Conservation (phyloP, 1,140 invertebrate species). For the Drosophila busckii region DNA sequence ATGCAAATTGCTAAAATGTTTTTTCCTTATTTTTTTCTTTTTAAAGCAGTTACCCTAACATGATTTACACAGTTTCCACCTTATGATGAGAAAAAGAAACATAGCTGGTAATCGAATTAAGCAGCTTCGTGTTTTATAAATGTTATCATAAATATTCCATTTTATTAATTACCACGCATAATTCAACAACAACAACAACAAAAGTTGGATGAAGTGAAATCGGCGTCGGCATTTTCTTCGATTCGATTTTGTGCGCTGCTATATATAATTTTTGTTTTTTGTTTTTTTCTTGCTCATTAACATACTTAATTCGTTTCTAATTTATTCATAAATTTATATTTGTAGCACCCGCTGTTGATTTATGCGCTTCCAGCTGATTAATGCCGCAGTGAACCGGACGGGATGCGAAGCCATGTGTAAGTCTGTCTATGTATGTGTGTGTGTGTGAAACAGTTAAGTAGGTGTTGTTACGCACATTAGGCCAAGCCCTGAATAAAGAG, state of each 20-base stretch:
- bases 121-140: constrained; percentile 76
- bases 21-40: constrained; percentile 19
- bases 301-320: constrained; percentile 77
- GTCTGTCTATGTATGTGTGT: not conserved
- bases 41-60: constrained; percentile 40
- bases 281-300: constrained; percentile 47
- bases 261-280: constrained; percentile 23
- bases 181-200: constrained; percentile 41
- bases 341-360: constrained; percentile 68
- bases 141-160: constrained; percentile 77
- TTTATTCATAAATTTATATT: constrained; percentile 77
- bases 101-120: constrained; percentile 73
- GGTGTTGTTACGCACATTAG: constrained; percentile 73
- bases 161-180: constrained; percentile 76
- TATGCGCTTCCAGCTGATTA: constrained; percentile 62
- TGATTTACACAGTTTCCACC: constrained; percentile 76
- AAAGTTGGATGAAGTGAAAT: constrained; percentile 14
- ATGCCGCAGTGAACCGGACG: constrained; percentile 48
- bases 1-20: constrained; percentile 69
- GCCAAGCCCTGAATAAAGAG: no score
- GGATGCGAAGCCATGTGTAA: constrained; percentile 54
- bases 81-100: constrained; percentile 32
- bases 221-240: constrained; percentile 18
- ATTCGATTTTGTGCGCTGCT: no score
- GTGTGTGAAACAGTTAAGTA: constrained; percentile 40